Evolutionary conservation across 2,113 vertebrate species (phyloP), one percentile per base, ranked within the genome.

Genomic region (Parotia lawesii): DNA sequence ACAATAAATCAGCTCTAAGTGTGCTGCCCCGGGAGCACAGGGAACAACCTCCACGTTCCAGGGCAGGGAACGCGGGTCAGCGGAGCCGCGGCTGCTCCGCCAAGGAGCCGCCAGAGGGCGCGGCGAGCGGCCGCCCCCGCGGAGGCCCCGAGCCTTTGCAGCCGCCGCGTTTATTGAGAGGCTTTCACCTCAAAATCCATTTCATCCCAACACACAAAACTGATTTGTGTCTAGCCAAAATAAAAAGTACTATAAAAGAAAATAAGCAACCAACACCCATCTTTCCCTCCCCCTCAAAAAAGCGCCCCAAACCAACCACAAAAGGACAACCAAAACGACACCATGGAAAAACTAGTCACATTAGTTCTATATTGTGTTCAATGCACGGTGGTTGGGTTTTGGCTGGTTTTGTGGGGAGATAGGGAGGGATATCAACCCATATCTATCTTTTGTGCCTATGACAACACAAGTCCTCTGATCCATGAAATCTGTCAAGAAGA

Each of bases 1-100:
- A 37, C 25, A 87, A 25, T 7, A 45, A 28, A 65, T 13, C 17
- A 53, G 7, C 35, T 45, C 37, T 9, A 50, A 38, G 48, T 2
- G 42, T 5, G n/a, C 23, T 15, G 10, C 6, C 2, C 6, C 0
- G 0, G 28, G 28, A 69, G 29, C 15, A 33, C 14, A 15, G 23
- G 14, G 42, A 47, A 37, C 21, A 33, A 6, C 8, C 31, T 69
- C 76, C 83, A 2, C 15, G 79, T 33, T 53, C 16, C 61, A 29
- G 60, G 0, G 13, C 19, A 38, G 15, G 31, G 56, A 70, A 17
- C 8, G 4, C n/a, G 8, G 16, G 19, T 4, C 12, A 40, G 44
- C 4, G 25, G 19, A 42, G 20, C 3, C 13, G 48, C 12, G 44
- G 82, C 58, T 50, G 24, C 66, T 62, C 47, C 77, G 11, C 35